Conservation (phyloP, 2,888 invertebrate species). For the Leptinotarsa haldemani region DNA sequence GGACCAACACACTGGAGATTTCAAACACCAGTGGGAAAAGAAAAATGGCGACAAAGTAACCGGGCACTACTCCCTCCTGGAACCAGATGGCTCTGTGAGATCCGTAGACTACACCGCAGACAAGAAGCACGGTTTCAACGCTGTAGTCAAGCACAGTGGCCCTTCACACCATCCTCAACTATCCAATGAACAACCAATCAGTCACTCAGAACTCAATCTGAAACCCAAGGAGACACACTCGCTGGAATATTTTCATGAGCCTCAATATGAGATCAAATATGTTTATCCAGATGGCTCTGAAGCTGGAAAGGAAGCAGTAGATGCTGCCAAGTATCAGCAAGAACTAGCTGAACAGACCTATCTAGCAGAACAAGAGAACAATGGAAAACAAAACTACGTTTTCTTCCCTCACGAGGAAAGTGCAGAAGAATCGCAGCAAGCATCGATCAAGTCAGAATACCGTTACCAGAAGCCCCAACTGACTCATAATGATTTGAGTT, state of each 20-base stretch:
- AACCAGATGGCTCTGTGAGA: conserved; percentile 75
- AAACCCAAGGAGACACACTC: conserved; percentile 38
- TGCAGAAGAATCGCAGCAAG: conserved; percentile 46
- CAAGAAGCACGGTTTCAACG: conserved; percentile 70
- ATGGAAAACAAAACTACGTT: conserved; percentile 38
- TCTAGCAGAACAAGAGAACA: conserved; percentile 25
- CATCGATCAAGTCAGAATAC: conserved; percentile 33
- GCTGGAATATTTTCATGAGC: conserved; percentile 24
- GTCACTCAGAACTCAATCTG: conserved; percentile 51
- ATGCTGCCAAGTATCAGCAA: conserved; percentile 36
- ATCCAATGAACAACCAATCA: conserved; percentile 42
- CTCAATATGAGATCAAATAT: conserved; percentile 31
- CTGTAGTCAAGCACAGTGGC: conserved; percentile 70
- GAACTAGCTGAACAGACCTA: conserved; percentile 36
- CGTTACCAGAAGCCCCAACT: conserved; percentile 12
- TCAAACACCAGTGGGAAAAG: conserved; percentile 74
- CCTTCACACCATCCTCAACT: conserved; percentile 61
- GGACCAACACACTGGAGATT: conserved; percentile 71
- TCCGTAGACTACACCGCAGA: conserved; percentile 73
- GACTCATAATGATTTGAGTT: conserved; percentile 16
- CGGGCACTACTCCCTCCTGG: conserved; percentile 76
- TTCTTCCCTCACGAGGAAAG: conserved; percentile 46
- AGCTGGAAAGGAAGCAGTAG: conserved; percentile 33
- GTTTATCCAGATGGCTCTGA: conserved; percentile 35
- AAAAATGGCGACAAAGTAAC: conserved; percentile 73